Percentiles rank a stretch among this genome's conserved stretches.
These are phyloP conservation scores for Herminia tarsipennalis DNA, from an alignment of 2,888 invertebrate genomes.

Conservation along the genomic window DNA sequence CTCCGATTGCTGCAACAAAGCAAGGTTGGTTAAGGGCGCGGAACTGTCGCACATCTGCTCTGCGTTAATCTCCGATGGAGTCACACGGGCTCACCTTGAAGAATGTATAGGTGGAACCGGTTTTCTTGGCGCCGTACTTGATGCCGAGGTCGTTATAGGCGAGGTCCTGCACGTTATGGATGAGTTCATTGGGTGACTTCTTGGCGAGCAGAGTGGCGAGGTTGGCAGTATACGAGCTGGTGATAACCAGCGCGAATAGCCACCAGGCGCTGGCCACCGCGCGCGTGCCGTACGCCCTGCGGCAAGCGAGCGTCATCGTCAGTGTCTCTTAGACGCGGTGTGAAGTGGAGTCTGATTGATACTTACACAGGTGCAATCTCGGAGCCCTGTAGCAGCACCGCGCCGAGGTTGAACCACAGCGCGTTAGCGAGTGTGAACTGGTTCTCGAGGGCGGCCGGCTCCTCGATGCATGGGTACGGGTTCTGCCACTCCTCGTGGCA, in stretches of 20 bases:
- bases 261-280: slow-evolving; percentile 95
- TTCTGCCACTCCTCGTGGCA: slow-evolving; percentile 96
- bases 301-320: too few relatives aligned
- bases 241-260: slow-evolving; percentile 95
- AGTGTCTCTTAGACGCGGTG: neutral
- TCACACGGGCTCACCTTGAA: slow-evolving; percentile 88
- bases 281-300: slow-evolving; percentile 93
- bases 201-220: slow-evolving; percentile 95
- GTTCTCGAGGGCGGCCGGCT: slow-evolving; percentile 93
- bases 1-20: slow-evolving; percentile 87
- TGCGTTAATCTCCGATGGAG: neutral
- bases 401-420: slow-evolving; percentile 95
- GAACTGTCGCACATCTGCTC: neutral
- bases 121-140: slow-evolving; percentile 92
- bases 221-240: slow-evolving; percentile 95
- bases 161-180: slow-evolving; percentile 92
- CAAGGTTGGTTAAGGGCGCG: neutral
- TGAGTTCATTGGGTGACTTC: slow-evolving; percentile 88
- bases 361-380: slow-evolving; percentile 95
- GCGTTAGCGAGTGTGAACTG: slow-evolving; percentile 94
- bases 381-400: slow-evolving; percentile 94
- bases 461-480: slow-evolving; percentile 94
- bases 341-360: slow-evolving; percentile 2
- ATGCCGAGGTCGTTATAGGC: slow-evolving; percentile 91
- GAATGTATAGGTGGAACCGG: slow-evolving; percentile 95